Conservation (phyloP, 2,113 vertebrate genomes). For the Spea multiplicata region DNA sequence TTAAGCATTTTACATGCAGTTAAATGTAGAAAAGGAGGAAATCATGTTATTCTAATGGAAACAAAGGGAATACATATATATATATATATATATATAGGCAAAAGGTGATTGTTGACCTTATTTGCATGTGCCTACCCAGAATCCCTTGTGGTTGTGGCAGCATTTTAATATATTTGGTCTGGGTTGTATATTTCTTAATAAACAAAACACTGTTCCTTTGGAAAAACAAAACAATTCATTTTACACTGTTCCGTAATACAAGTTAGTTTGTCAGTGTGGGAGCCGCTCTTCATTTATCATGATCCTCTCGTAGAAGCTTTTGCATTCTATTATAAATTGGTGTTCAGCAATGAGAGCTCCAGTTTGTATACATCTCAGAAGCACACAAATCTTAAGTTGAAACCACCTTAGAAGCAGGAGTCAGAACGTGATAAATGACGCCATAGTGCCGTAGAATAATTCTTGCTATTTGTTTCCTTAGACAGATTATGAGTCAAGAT, state of each 20-base stretch:
- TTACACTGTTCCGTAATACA: neutral
- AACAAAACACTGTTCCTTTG: neutral
- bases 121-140: too few species aligned
- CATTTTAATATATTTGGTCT: neutral
- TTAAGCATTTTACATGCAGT: too few species aligned
- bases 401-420: neutral
- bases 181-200: constrained; percentile 2
- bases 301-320: neutral
- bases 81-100: too few species aligned
- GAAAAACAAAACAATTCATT: constrained; percentile 14
- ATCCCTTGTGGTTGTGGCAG: too few species aligned
- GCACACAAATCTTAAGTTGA: neutral
- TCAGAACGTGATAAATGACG: neutral
- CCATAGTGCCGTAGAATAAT: neutral
- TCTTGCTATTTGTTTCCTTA: neutral
- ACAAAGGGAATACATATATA: too few species aligned
- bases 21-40: too few species aligned
- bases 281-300: constrained; percentile 12
- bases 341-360: neutral
- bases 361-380: neutral
- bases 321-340: neutral
- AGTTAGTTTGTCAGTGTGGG: constrained; percentile 9
- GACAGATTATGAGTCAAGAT: neutral
- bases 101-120: too few species aligned
- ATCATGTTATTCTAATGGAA: too few species aligned